These are phyloP conservation scores for Myathropa florea DNA, from an alignment of 2,888 invertebrate species.

Conservation along the genomic window DNA sequence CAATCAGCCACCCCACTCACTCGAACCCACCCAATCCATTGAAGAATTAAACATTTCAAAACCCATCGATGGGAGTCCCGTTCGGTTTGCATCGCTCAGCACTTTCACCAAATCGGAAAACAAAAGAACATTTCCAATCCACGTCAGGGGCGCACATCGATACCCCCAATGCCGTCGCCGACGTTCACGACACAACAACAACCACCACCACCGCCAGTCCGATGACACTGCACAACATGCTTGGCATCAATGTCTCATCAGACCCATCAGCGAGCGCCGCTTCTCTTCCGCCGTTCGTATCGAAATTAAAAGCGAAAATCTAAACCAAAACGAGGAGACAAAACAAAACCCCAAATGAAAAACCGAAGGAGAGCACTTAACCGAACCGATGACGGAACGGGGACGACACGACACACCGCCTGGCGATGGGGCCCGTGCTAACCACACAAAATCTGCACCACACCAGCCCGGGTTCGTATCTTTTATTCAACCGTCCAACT, in stretches of 20 bases:
- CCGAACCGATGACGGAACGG: slow-evolving; percentile 39
- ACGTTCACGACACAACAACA: background rate
- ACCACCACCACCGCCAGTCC: background rate
- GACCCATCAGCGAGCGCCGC: background rate
- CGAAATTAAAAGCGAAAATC: background rate
- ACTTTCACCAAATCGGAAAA: background rate
- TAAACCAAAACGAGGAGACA: background rate
- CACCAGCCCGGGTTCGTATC: background rate
- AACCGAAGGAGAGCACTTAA: slow-evolving; percentile 48
- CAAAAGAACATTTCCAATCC: slow-evolving; percentile 9
- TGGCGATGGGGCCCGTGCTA: background rate
- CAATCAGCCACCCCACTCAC: background rate
- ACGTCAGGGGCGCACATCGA: background rate
- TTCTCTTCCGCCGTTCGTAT: background rate
- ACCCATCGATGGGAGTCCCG: background rate
- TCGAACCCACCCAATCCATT: background rate
- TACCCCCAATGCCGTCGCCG: background rate
- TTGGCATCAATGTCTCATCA: slow-evolving; percentile 48
- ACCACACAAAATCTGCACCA: background rate
- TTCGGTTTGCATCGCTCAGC: background rate
- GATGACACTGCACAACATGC: slow-evolving; percentile 3
- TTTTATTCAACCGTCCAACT: slow-evolving; percentile 26
- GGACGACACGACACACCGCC: slow-evolving; percentile 8
- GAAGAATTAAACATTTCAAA: background rate
- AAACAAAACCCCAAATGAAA: slow-evolving; percentile 47